Percentiles rank a stretch among this genome's conserved stretches.
These are phyloP conservation scores for Pomacea canaliculata DNA, from an alignment of 2,888 invertebrate genomes.

Conservation along the genomic window DNA sequence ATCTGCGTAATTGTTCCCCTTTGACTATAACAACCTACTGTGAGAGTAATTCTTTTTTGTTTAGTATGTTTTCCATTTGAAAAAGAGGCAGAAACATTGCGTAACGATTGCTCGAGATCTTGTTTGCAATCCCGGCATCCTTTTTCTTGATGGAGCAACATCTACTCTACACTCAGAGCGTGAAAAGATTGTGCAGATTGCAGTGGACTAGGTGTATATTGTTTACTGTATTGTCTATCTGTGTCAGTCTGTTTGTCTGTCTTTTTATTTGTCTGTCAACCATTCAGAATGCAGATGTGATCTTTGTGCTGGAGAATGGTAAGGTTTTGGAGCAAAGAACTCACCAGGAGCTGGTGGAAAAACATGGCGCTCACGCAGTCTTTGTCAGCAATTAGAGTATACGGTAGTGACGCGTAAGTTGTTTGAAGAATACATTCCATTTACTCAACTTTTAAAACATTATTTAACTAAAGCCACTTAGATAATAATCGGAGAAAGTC, in stretches of 20 bases:
- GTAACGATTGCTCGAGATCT: constrained; percentile 72
- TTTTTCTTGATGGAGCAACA: constrained; percentile 82
- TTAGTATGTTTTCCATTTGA: too few species aligned
- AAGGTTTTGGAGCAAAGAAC: constrained; percentile 60
- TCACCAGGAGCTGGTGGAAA: constrained; percentile 59
- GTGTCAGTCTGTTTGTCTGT: neutral
- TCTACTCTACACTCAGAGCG: constrained; percentile 86
- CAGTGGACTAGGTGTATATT: constrained; percentile 73
- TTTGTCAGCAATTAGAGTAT: constrained; percentile 42
- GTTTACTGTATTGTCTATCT: neutral
- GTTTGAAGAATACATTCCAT: neutral
- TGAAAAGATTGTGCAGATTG: constrained; percentile 86
- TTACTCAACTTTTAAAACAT: neutral
- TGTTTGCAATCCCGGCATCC: constrained; percentile 79
- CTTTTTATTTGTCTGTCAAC: constrained; percentile 62
- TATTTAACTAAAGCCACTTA: neutral
- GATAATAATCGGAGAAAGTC: too few species aligned
- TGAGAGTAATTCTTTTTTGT: too few species aligned
- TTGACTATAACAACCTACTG: too few species aligned
- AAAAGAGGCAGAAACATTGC: constrained; percentile 70
- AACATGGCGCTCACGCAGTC: constrained; percentile 58
- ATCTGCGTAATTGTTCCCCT: too few species aligned
- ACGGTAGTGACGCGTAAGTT: neutral
- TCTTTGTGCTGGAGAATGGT: constrained; percentile 61
- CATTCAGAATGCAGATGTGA: constrained; percentile 70